Percentiles rank a stretch among this genome's conserved stretches.
phyloP scores from a whole-genome alignment of 2,113 vertebrate genomes.

The Calonectris borealis region DNA sequence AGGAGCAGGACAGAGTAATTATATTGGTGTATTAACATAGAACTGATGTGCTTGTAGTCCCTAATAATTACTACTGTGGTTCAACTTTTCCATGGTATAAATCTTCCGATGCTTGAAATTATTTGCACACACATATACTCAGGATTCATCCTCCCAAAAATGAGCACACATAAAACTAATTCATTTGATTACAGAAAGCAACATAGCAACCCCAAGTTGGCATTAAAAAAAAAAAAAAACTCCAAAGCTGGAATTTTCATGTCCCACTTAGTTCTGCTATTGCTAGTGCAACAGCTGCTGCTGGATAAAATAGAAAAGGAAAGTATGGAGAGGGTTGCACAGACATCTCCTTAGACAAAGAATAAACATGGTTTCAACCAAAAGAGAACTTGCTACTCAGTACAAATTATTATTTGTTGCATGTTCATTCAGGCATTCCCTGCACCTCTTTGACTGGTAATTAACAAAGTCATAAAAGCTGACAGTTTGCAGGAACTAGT shows the following conservation, averaged over 20 bases:
- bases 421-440: background rate
- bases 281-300: background rate
- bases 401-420: background rate
- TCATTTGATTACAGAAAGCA: background rate
- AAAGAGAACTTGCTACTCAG: background rate
- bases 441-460: background rate
- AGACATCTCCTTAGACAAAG: background rate
- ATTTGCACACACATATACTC: background rate
- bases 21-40: background rate
- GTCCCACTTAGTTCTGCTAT: background rate
- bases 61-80: background rate
- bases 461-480: background rate
- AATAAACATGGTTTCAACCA: background rate
- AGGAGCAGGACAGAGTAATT: slow-evolving; percentile 12
- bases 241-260: background rate
- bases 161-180: background rate
- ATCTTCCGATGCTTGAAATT: background rate
- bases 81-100: background rate
- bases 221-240: background rate
- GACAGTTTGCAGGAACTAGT: background rate
- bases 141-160: background rate
- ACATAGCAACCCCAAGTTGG: accelerated
- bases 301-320: background rate
- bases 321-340: background rate
- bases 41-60: background rate